phyloP scores from a whole-genome alignment of 2,113 vertebrate species.

The Scomber scombrus region DNA sequence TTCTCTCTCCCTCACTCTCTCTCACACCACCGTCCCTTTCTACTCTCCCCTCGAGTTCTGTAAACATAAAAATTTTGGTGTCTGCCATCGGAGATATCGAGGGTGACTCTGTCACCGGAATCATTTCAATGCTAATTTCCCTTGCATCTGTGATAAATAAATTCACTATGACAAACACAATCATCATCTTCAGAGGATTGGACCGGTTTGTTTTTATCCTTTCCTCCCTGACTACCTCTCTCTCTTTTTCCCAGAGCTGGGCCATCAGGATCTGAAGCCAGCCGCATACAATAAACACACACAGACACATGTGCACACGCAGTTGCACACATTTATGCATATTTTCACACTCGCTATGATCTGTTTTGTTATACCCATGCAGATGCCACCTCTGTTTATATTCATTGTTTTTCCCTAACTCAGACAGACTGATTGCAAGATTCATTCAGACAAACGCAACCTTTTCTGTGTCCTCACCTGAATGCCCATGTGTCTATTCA shows the following conservation, averaged over 20 bases:
- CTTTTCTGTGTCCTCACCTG: background rate
- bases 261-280: conserved; percentile 67
- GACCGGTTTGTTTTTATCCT: conserved; percentile 32
- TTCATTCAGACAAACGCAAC: background rate
- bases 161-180: conserved; percentile 77
- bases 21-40: conserved; percentile 26
- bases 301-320: conserved; percentile 28
- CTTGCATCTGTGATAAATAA: conserved; percentile 79
- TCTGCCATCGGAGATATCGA: conserved; percentile 73
- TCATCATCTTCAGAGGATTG: conserved; percentile 77
- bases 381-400: conserved; percentile 13
- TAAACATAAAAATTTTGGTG: conserved; percentile 80
- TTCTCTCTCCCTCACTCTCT: conserved; percentile 3
- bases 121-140: conserved; percentile 84
- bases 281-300: conserved; percentile 61
- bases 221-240: conserved; percentile 7
- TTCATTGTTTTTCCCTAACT: conserved; percentile 10
- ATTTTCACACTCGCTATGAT: background rate
- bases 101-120: conserved; percentile 73
- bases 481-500: background rate
- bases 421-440: conserved; percentile 9
- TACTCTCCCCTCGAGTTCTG: conserved; percentile 45
- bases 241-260: conserved; percentile 41
- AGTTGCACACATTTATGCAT: background rate
- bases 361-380: background rate